phyloP scores from a whole-genome alignment of 2,113 vertebrate species.

The Leptosomus discolor region DNA sequence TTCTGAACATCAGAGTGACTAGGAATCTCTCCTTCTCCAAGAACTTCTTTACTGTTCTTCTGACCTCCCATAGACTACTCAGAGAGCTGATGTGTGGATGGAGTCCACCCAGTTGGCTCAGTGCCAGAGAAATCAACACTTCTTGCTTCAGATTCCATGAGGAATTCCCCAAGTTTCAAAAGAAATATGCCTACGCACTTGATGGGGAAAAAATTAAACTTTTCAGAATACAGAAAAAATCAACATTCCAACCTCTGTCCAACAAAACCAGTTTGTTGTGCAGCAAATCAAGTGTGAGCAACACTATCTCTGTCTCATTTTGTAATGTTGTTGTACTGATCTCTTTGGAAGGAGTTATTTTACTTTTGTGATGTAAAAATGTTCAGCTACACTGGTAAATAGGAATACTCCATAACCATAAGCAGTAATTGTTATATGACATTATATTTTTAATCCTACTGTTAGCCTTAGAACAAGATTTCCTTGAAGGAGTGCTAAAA shows the following conservation, averaged over 20 bases:
- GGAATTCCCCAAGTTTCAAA: background rate
- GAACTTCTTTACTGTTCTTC: background rate
- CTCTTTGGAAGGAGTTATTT: background rate
- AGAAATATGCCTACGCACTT: background rate
- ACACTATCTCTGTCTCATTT: background rate
- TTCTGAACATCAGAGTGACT: background rate
- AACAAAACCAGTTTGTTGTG: background rate
- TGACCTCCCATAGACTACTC: fast-evolving
- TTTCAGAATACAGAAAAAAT: background rate
- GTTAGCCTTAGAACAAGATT: background rate
- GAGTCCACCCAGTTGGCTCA: background rate
- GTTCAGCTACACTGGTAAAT: background rate
- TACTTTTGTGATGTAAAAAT: background rate
- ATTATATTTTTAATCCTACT: background rate
- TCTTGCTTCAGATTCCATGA: background rate
- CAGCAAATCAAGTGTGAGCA: background rate
- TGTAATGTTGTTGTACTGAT: background rate
- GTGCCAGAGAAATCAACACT: background rate
- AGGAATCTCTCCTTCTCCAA: background rate
- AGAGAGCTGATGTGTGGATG: background rate
- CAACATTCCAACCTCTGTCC: background rate
- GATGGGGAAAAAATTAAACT: background rate
- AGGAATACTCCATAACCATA: background rate
- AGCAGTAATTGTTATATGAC: background rate
- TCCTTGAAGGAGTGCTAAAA: background rate